Evolutionary conservation across 2,888 invertebrate species (phyloP).

Genomic region (Netelia virgata): DNA sequence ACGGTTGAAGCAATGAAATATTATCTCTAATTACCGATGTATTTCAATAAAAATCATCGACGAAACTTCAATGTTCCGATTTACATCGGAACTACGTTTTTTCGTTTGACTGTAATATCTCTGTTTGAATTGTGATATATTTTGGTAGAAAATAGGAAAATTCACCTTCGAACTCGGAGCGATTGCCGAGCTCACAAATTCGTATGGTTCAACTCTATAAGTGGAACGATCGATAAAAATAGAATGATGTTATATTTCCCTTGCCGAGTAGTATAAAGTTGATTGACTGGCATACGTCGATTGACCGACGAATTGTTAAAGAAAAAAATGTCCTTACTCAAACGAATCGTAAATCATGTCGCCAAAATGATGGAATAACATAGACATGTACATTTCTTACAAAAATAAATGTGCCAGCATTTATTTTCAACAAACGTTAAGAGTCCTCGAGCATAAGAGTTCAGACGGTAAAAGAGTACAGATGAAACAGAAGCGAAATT

Average conservation of each 20-base stretch:
- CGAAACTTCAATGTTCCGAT: background rate
- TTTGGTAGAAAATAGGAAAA: background rate
- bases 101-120: background rate
- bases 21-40: background rate
- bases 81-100: background rate
- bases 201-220: background rate
- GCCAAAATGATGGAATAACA: background rate
- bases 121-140: background rate
- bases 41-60: background rate
- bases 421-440: slow-evolving; percentile 35
- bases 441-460: background rate
- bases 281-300: background rate
- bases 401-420: slow-evolving; percentile 51
- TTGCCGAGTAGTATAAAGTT: background rate
- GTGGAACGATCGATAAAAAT: background rate
- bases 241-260: background rate
- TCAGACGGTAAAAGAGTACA: background rate
- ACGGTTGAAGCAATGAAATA: too few species aligned
- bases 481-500: background rate
- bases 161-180: background rate
- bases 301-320: background rate
- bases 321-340: background rate
- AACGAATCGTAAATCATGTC: background rate
- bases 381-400: background rate
- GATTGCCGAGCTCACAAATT: background rate